Conservation (phyloP, 1,140 invertebrate genomes). For the Brachionus plicatilis region DNA sequence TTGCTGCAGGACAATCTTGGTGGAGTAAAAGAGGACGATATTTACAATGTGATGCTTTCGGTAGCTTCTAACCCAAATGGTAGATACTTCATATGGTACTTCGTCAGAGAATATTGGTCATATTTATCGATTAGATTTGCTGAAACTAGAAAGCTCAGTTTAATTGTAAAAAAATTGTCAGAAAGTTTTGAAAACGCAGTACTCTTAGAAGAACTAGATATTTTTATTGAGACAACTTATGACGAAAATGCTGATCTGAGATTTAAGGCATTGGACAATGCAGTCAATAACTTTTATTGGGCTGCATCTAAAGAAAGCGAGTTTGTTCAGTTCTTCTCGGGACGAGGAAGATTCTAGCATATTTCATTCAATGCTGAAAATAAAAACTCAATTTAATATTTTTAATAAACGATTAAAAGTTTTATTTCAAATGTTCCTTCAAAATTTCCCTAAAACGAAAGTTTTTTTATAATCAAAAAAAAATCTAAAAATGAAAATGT, state of each 20-base stretch:
- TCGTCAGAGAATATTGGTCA: conserved; percentile 19
- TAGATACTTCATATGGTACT: conserved; percentile 23
- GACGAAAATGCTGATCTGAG: neutral
- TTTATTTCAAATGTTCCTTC: no score
- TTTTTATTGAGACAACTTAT: neutral
- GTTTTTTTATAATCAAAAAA: no score
- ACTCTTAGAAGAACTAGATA: conserved; percentile 6
- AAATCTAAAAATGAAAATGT: no score
- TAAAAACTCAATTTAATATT: no score
- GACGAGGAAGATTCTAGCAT: neutral
- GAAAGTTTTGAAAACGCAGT: conserved; percentile 31
- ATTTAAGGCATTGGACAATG: neutral
- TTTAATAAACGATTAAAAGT: no score
- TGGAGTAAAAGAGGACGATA: neutral
- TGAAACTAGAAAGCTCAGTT: neutral
- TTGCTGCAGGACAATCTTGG: neutral
- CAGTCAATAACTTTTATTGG: neutral
- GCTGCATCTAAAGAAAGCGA: neutral
- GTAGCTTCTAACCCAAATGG: conserved; percentile 33
- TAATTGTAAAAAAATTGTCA: neutral
- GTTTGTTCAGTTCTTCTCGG: neutral
- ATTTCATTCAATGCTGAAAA: no score
- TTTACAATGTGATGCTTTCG: neutral
- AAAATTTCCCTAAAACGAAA: no score
- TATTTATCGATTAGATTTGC: neutral